These are phyloP conservation scores for Phaenicophaeus curvirostris DNA, from an alignment of 2,797 vertebrate genomes.

Conservation along the genomic window DNA sequence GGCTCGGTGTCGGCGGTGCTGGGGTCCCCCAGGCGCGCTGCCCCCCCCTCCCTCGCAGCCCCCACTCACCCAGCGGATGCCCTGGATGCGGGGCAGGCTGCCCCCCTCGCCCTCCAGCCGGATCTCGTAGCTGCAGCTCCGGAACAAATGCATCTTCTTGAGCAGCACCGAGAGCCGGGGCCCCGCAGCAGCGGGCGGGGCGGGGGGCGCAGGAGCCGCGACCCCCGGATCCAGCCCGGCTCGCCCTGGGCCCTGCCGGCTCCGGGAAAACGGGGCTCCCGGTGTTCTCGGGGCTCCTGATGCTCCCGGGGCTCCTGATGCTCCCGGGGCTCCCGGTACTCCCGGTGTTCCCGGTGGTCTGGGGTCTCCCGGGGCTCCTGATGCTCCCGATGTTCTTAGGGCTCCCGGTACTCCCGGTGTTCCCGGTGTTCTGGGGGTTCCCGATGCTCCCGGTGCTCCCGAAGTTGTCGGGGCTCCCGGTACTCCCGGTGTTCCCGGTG, in stretches of 20 bases:
- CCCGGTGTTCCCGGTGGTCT: neutral
- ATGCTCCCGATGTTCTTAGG: too few relatives aligned
- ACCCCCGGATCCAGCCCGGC: neutral
- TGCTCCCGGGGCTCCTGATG: too few relatives aligned
- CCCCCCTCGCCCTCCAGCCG: conserved; percentile 66
- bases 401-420: neutral
- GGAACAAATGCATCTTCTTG: conserved; percentile 76
- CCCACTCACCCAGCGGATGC: conserved; percentile 77
- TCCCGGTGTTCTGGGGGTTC: too few relatives aligned
- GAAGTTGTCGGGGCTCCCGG: too few relatives aligned
- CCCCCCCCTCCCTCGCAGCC: neutral
- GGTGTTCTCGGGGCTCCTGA: too few relatives aligned
- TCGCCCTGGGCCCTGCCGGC: conserved; percentile 32
- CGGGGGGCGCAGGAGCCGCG: neutral
- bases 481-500: too few relatives aligned
- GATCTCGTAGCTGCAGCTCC: conserved; percentile 79
- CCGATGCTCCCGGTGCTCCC: neutral
- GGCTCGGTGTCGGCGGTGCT: too few relatives aligned
- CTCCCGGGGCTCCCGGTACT: too few relatives aligned
- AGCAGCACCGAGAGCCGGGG: conserved; percentile 50
- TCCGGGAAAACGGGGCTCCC: conserved; percentile 40
- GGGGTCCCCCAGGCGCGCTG: too few relatives aligned
- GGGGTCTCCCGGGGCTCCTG: too few relatives aligned
- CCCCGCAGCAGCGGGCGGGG: neutral
- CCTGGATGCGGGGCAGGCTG: conserved; percentile 69